phyloP scores from a whole-genome alignment of 2,888 invertebrate genomes.

The Schizotus pectinicornis region DNA sequence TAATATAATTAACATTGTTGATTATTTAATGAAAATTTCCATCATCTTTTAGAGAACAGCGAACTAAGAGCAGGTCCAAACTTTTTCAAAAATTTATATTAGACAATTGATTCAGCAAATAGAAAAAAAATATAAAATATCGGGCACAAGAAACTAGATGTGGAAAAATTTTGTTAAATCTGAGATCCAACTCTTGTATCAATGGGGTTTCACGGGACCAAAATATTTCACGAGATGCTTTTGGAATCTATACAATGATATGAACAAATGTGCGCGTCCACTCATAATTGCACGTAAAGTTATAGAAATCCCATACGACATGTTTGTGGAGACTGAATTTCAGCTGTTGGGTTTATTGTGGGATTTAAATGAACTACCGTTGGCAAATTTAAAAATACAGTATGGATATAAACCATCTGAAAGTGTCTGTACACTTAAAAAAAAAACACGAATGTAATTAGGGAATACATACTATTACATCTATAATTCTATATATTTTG shows the following conservation, averaged over 20 bases:
- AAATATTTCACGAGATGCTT: not conserved
- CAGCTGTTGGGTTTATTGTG: conserved; percentile 3
- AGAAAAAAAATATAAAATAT: conserved; percentile 1
- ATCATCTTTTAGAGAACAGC: conserved; percentile 3
- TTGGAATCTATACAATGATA: conserved; percentile 4
- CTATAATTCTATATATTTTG: conserved; percentile 1
- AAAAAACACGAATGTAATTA: conserved; percentile 1
- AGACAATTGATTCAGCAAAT: conserved; percentile 2
- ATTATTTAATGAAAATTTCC: conserved; percentile 3
- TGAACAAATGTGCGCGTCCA: conserved; percentile 1
- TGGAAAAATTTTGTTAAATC: conserved; percentile 3
- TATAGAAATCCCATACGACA: conserved; percentile 4
- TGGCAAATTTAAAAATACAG: conserved; percentile 1
- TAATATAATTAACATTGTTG: conserved; percentile 3
- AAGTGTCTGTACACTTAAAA: conserved; percentile 2
- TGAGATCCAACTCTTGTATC: conserved; percentile 1
- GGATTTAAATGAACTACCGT: conserved; percentile 3
- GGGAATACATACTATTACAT: not conserved
- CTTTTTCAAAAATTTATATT: conserved; percentile 3
- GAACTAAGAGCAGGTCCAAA: conserved; percentile 1
- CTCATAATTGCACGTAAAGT: conserved; percentile 1
- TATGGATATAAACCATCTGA: not conserved
- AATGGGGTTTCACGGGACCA: not conserved
- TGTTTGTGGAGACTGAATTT: conserved; percentile 1
- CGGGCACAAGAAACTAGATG: conserved; percentile 3